A percentile compares a stretch with the other conserved stretches of the same genome.
These are phyloP conservation scores for Rhopilema esculentum DNA, from an alignment of 30 jellyfish, hydroid and myxozoan species.

Conservation along the genomic window DNA sequence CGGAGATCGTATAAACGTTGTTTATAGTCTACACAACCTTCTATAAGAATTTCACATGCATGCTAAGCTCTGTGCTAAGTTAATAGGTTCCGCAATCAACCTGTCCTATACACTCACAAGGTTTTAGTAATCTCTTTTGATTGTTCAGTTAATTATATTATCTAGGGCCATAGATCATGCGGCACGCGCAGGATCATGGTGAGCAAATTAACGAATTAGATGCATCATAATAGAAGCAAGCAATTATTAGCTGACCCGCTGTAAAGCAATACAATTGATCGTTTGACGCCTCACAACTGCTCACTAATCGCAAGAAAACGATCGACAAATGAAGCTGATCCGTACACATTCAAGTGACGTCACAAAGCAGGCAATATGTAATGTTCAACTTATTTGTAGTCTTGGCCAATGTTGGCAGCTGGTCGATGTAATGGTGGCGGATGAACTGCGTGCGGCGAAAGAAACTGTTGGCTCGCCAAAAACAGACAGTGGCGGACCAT, in stretches of 20 bases:
- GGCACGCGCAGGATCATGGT: constrained; percentile 35
- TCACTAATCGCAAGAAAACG: neutral
- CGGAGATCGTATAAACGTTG: neutral
- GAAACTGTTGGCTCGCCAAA: no score
- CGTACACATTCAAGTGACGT: neutral
- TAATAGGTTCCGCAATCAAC: neutral
- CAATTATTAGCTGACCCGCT: constrained; percentile 1
- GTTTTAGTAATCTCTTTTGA: neutral
- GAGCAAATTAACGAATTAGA: neutral
- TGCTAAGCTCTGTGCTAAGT: neutral
- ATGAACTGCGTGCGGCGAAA: no score
- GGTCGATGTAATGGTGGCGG: no score
- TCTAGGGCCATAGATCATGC: neutral
- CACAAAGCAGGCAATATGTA: neutral
- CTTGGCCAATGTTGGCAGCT: no score
- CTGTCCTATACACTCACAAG: neutral
- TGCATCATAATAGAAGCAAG: neutral
- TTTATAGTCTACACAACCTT: neutral
- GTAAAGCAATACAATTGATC: neutral
- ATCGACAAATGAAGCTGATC: neutral
- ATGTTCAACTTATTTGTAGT: neutral
- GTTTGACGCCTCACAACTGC: neutral
- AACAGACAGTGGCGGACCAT: no score
- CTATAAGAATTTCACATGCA: neutral
- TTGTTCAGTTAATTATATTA: constrained; percentile 13